Evolutionary conservation across 1,140 invertebrate genomes (phyloP), one percentile per base, ranked within the genome.

Genomic region (Dreissena rostriformis): DNA sequence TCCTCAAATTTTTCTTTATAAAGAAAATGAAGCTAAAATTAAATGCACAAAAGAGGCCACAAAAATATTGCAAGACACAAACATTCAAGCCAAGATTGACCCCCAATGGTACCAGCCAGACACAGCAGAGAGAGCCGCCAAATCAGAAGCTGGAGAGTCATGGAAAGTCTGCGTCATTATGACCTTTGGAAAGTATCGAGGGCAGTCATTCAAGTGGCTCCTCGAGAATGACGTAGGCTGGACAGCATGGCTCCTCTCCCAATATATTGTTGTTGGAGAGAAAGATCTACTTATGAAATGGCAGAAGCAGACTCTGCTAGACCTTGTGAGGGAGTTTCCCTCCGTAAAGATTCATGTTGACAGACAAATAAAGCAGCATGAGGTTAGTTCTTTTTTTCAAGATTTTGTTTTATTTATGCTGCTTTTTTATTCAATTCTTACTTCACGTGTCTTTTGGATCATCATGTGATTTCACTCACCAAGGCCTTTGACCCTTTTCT

Each of bases 201-300:
- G 61, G 19, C 61, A 63, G 61, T n/a, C 61, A 19, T 63, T 63
- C 61, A 63, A 63, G 24, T 63, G 61, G 61, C 61, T 63, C 61
- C 61, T 63, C 24, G 61, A 63, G 61, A 63, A 63, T 24, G 61
- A 63, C 61, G 24, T 63, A 19, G 61, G 61, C 19, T 63, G 61
- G 61, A 63, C 61, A n/a, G 61, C 2, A 24, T 57, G 55, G 55
- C 55, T 57, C 55, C n/a, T 57, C 12, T 57, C 55, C 12, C 12
- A n/a, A 57, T 57, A 57, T 63, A 63, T n/a, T 11, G 24, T 63
- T n/a, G 24, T n/a, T 24, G 61, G 61, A 24, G 11, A 11, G 61
- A 63, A 19, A 19, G 24, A 63, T 63, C 19, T 11, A 63, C 61
- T 63, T 4, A 63, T 63, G 61, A 63, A 63, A 63, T 63, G 61